Evolutionary conservation across 2,888 invertebrate species (phyloP), one percentile per base, ranked within the genome.

Genomic region (Spilarctia lutea): DNA sequence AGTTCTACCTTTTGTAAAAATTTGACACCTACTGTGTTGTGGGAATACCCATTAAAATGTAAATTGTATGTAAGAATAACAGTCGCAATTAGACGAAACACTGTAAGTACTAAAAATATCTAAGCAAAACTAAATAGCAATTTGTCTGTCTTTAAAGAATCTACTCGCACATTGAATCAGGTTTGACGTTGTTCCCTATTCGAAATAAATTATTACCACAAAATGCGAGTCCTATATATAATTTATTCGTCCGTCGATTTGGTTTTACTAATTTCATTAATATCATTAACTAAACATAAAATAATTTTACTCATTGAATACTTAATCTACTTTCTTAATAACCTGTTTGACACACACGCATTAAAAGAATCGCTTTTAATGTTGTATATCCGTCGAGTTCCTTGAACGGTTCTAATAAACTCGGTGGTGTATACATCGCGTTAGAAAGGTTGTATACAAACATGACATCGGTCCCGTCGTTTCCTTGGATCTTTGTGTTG

Each of bases 401-500:
- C 27, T 60, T 16, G 60, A 27, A 60, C 42, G 70, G 39, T 20
- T 60, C 56, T 27, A 70, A 33, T 56, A 66, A 67, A 72, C 56
- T 67, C 30, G 13, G 20, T 13, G 42, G 56, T 56, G 67, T 27
- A 60, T 16, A 39, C 52, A 56, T 33, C 33, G 18, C 18, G 24
- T 11, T 13, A 16, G 20, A 7, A 42, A 30, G 30, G 30, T 33
- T 42, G 56, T 42, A 67, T 45, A 45, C 24, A 66, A 66, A 72
- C 66, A 66, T 8, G 33, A 56, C 42, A n/a, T n/a, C 68, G n/a
- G 73, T 63, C 68, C 65, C 65, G 73, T 65, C 68, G 35, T 65
- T 65, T 56, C 56, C 30, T 35, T 24, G 69, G 30, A 70, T 66
- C 52, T 30, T 72, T 72, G 74, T 70, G 68, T 85, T 74, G 77